These are phyloP conservation scores for Prochilodus magdalenae DNA, from an alignment of 2,113 vertebrate species.

Conservation along the genomic window DNA sequence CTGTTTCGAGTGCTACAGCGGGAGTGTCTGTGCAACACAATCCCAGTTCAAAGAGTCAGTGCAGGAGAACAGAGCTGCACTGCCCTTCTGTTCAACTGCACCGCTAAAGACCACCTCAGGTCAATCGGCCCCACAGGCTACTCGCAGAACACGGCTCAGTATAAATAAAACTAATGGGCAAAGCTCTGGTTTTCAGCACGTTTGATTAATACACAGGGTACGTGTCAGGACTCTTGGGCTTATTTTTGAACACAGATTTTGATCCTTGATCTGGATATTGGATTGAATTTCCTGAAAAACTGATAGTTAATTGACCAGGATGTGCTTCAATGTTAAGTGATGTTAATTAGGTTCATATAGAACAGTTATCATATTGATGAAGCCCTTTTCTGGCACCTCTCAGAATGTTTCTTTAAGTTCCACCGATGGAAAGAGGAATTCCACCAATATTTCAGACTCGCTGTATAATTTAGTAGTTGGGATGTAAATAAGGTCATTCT, in stretches of 20 bases:
- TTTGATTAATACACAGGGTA: slow-evolving; percentile 47
- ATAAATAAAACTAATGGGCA: slow-evolving; percentile 53
- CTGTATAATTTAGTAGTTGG: too few relatives aligned
- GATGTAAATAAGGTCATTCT: too few relatives aligned
- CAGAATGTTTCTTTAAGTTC: background rate
- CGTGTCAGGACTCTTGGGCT: slow-evolving; percentile 1
- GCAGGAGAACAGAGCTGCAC: slow-evolving; percentile 30
- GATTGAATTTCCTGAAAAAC: background rate
- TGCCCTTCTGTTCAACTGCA: slow-evolving; percentile 49
- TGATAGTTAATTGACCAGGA: background rate
- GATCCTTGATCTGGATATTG: background rate
- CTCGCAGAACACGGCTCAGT: slow-evolving; percentile 17
- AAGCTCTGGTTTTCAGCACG: slow-evolving; percentile 44
- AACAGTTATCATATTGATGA: background rate
- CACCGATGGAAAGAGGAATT: background rate
- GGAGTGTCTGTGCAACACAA: slow-evolving; percentile 56
- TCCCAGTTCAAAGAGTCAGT: slow-evolving; percentile 58
- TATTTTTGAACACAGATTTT: slow-evolving; percentile 2
- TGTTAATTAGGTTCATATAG: background rate
- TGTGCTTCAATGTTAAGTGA: background rate
- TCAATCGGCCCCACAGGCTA: slow-evolving; percentile 55
- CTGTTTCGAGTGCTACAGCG: slow-evolving; percentile 42
- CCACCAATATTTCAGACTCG: too few relatives aligned
- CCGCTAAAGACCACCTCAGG: slow-evolving; percentile 51
- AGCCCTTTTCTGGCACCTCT: background rate